Evolutionary conservation across 2,888 invertebrate genomes (phyloP).

Genomic region (Cosmorhoe ocellata): DNA sequence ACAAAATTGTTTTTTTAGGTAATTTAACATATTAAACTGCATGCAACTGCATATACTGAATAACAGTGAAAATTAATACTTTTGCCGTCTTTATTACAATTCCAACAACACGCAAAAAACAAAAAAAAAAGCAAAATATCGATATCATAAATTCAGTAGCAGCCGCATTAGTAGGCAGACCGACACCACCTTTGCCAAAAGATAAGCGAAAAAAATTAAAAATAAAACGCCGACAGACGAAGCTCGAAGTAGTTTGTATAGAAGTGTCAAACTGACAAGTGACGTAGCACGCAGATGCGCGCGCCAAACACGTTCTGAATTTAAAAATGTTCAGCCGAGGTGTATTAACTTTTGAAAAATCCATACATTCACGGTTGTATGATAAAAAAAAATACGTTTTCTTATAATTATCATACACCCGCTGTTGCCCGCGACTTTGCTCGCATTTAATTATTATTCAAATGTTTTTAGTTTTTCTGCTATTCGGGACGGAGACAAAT

Average conservation of each 20-base stretch:
- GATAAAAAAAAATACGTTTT: too few species aligned
- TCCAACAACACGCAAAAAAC: slow-evolving; percentile 9
- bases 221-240: slow-evolving; percentile 40
- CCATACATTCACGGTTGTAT: too few species aligned
- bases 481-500: too few species aligned
- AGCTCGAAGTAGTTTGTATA: slow-evolving; percentile 59
- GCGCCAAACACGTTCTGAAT: slow-evolving; percentile 51
- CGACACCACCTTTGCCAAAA: slow-evolving; percentile 29
- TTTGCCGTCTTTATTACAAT: slow-evolving; percentile 19
- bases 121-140: slow-evolving; percentile 23
- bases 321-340: slow-evolving; percentile 40
- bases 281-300: slow-evolving; percentile 61
- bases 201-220: slow-evolving; percentile 26
- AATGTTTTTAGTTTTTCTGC: too few species aligned
- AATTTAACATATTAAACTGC: too few species aligned
- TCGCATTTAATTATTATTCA: too few species aligned
- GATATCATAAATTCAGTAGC: slow-evolving; percentile 36
- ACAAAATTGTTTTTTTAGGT: too few species aligned
- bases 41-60: not conserved
- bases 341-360: slow-evolving; percentile 17
- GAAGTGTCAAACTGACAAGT: slow-evolving; percentile 74
- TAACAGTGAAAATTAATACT: slow-evolving; percentile 18
- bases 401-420: too few species aligned
- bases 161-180: slow-evolving; percentile 24
- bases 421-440: too few species aligned